phyloP scores from a whole-genome alignment of 2,888 invertebrate genomes.

The Tenodera sinensis region DNA sequence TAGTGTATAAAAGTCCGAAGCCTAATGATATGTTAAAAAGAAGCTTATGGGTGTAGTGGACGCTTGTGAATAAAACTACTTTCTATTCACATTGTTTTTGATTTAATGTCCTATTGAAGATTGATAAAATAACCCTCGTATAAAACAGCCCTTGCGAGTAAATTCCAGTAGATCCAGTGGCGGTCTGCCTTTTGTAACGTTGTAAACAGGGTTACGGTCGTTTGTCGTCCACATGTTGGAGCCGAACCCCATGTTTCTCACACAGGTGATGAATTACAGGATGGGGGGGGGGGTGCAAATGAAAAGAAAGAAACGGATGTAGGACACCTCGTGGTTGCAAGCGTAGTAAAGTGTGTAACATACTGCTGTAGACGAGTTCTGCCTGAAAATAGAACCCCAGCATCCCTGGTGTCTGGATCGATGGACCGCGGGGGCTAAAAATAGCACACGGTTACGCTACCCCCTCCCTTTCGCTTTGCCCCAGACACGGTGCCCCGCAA shows the following conservation, averaged over 20 bases:
- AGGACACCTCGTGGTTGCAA: not conserved
- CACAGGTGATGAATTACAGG: not conserved
- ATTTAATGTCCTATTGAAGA: too few species aligned
- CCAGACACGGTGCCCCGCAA: not conserved
- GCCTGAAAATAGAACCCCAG: conserved; percentile 12
- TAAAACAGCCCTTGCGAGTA: too few species aligned
- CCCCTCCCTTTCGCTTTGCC: not conserved
- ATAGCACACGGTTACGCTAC: conserved; percentile 39
- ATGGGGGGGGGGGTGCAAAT: not conserved
- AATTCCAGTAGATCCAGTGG: too few species aligned
- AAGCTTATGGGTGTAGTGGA: too few species aligned
- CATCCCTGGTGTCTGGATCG: conserved; percentile 38
- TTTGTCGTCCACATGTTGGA: too few species aligned
- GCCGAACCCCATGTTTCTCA: not conserved
- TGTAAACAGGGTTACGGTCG: too few species aligned
- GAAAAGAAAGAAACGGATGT: not conserved
- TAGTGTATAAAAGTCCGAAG: too few species aligned
- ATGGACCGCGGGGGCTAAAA: conserved; percentile 45
- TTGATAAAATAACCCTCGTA: too few species aligned
- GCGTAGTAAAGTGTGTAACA: not conserved
- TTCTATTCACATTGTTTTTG: too few species aligned
- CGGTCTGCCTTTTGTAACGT: too few species aligned
- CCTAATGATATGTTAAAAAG: too few species aligned
- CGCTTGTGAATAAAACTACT: too few species aligned
- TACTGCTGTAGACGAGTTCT: not conserved